Base-by-base conservation (phyloP, 2,888 invertebrate species). In the Hylaea fasciaria region DNA sequence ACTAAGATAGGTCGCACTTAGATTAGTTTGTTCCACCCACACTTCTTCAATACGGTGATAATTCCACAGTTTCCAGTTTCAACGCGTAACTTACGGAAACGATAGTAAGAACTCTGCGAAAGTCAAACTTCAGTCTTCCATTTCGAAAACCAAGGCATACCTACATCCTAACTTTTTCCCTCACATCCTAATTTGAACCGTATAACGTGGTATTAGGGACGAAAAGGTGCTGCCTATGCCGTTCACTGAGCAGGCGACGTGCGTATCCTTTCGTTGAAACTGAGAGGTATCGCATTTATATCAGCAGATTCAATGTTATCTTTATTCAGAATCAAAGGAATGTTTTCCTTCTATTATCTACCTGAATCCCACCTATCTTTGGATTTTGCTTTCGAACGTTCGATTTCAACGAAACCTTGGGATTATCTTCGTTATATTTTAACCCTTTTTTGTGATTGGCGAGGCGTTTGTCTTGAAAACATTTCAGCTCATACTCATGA, bases 131-230 rank as follows among this genome's bases (percentile, higher is more conserved):
- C 37, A 9, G 43, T 44, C 48, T 44, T 52, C 39, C 48, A 53
- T 53, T 58, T 43, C 58, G 28, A 37, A 58, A 58, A 48, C 58
- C 58, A 52, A 58, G 52, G 48, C 52, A 48, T 58, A 58, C 51
- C 32, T 58, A 58, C 51, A 41, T 58, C 52, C 32, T 32, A 35
- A 52, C 28, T 17, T 52, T n/a, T n/a, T 10, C 8, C 0, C 3
- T 57, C 10, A 11, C 41, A 46, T 14, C 13, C 29, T 22, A 57
- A n/a, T 52, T 44, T 39, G 22, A 44, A 44, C 44, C 49, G 14
- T 59, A 49, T 17, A 40, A 0, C 53, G n/a, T 49, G 1, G 13
- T 3, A 8, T 7, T 35, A 53, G 43, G 41, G 28, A 2, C 14
- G 32, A 41, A 35, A 43, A 29, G 28, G 28, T 39, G 13, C 2